Conservation (phyloP, 1,140 invertebrate species). For the Trissolcus basalis region DNA sequence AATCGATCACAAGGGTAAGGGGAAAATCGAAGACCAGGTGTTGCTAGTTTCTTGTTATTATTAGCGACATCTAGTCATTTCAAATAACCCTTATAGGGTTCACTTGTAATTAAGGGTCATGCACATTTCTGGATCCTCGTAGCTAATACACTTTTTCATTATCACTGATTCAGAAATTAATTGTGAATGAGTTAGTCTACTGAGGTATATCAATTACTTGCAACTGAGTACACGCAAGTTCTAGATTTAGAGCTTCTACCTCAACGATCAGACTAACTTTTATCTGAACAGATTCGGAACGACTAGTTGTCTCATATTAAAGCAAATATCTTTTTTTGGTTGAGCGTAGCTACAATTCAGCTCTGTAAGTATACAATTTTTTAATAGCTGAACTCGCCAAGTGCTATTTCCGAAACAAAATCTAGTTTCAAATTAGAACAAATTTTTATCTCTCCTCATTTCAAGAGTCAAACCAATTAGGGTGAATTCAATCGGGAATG, state of each 20-base stretch:
- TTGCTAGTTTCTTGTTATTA: neutral
- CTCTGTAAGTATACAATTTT: no score
- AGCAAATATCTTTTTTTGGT: no score
- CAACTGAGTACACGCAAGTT: neutral
- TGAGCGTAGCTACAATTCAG: no score
- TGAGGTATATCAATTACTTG: neutral
- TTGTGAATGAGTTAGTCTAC: neutral
- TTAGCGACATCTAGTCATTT: neutral
- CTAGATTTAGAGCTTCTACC: slow-evolving; percentile 6
- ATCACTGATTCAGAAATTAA: no score
- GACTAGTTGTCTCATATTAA: no score
- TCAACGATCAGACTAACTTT: slow-evolving; percentile 6
- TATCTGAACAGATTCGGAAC: neutral
- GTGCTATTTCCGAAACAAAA: no score
- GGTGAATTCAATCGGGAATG: slow-evolving; percentile 15
- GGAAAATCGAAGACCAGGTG: neutral
- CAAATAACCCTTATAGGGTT: slow-evolving; percentile 3
- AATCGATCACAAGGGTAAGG: neutral
- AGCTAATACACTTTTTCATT: no score
- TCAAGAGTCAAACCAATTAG: slow-evolving; percentile 9
- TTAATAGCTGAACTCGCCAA: no score
- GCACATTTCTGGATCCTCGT: no score
- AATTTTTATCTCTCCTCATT: no score
- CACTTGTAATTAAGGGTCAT: neutral
- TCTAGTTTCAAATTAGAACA: neutral